Evolutionary conservation across 2,113 vertebrate genomes (phyloP).

Genomic region (Myiopsitta monachus): DNA sequence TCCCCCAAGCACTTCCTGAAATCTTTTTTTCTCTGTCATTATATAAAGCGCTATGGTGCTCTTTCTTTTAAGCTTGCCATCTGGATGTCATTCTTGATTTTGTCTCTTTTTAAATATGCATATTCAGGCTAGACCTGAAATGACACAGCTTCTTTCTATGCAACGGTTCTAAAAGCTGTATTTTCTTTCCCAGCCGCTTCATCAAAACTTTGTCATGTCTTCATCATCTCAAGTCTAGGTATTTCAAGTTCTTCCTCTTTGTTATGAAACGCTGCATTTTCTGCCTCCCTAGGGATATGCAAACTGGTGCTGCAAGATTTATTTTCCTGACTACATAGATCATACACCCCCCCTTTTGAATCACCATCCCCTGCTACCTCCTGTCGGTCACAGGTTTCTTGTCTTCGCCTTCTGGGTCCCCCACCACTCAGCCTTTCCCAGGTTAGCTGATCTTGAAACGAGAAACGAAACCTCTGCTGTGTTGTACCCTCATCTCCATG

Average conservation of each 20-base stretch:
- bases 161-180: neutral
- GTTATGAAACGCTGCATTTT: neutral
- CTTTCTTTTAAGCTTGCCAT: conserved; percentile 53
- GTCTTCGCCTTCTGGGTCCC: neutral
- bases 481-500: neutral
- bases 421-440: neutral
- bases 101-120: conserved; percentile 29
- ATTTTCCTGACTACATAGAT: neutral
- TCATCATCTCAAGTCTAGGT: neutral
- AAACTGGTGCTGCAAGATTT: neutral
- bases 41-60: conserved; percentile 26
- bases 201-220: neutral
- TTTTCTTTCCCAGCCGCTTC: neutral
- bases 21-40: neutral
- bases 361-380: neutral
- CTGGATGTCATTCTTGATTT: conserved; percentile 56
- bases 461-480: neutral
- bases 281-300: neutral
- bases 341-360: neutral
- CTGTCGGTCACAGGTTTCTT: neutral
- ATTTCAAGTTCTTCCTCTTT: conserved; percentile 1
- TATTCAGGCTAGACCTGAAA: conserved; percentile 49
- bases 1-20: conserved; percentile 48
- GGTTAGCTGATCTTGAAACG: neutral
- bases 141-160: conserved; percentile 27